Conservation (phyloP, 2,113 vertebrate species). For the Megaptera novaeangliae region DNA sequence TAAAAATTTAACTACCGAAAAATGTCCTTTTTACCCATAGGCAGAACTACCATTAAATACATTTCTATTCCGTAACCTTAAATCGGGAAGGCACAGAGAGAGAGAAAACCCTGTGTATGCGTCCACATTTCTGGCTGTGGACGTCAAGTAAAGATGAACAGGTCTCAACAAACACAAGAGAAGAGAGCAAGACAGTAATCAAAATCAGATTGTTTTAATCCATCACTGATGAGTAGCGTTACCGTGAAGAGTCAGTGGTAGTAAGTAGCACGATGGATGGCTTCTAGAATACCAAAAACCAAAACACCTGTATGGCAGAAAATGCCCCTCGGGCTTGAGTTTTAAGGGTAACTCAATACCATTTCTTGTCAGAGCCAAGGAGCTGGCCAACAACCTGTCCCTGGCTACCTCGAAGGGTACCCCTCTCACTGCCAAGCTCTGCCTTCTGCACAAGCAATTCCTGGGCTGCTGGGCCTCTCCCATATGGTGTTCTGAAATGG, state of each 20-base stretch:
- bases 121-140: neutral
- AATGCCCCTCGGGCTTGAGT: neutral
- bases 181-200: neutral
- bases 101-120: neutral
- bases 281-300: neutral
- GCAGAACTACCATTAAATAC: neutral
- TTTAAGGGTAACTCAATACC: constrained; percentile 1
- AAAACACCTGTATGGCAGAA: neutral
- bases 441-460: constrained; percentile 27
- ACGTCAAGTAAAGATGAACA: neutral
- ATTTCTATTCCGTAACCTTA: neutral
- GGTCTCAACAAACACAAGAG: neutral
- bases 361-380: neutral
- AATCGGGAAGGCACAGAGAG: neutral
- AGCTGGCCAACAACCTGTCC: neutral
- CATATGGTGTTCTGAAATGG: constrained; percentile 60
- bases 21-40: neutral
- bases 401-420: neutral
- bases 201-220: neutral
- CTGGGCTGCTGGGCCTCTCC: constrained; percentile 39
- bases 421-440: neutral
- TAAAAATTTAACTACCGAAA: neutral
- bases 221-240: neutral
- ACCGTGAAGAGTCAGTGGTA: neutral
- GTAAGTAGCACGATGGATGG: neutral